Evolutionary conservation across 1,140 invertebrate genomes (phyloP), one percentile per base, ranked within the genome.

Genomic region (Protaetia brevitarsis): DNA sequence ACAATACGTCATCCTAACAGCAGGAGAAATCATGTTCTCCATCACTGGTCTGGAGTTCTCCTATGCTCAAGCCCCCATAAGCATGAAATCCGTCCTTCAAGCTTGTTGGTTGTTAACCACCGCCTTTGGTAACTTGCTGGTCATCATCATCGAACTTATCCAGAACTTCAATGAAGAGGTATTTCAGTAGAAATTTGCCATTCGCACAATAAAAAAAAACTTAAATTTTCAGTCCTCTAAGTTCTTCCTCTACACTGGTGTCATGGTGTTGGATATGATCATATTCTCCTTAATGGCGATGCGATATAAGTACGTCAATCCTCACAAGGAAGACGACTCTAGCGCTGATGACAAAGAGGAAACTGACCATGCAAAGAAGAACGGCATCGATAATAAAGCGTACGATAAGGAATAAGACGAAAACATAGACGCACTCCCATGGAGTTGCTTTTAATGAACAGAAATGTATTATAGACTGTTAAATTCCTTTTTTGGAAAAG

Each of bases 31-130:
- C 23, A 87, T 97, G 82, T 96, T 96, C 76, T 93, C 91, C 0
- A 86, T 97, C 11, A 97, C 94, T 0, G 95, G 95, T 7, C 82
- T 96, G 7, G 91, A 95, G 72, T 97, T 97, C 80, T 92, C 93
- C 0, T 98, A 96, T 77, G 89, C 88, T 5, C 87, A 97, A 84
- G 91, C 95, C 0, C 95, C 95, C 0, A 77, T 80, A n/a, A 90
- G 87, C 66, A 96, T 98, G 94, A 97, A 96, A 75, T 93, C 95
- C 0, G 86, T 98, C 0, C 77, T 99, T 23, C 90, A 94, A 76
- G 93, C 96, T 3, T 85, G 87, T 1, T 98, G 94, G 92, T 81
- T 96, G 26, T 76, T 98, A 0, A 96, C 94, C 0, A 90, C 91
- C 5, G 93, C 96, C 0, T 84, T 95, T 73, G 96, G 96, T 19